Conservation (phyloP, 2,797 vertebrate species). For the Phalanger gymnotis region DNA sequence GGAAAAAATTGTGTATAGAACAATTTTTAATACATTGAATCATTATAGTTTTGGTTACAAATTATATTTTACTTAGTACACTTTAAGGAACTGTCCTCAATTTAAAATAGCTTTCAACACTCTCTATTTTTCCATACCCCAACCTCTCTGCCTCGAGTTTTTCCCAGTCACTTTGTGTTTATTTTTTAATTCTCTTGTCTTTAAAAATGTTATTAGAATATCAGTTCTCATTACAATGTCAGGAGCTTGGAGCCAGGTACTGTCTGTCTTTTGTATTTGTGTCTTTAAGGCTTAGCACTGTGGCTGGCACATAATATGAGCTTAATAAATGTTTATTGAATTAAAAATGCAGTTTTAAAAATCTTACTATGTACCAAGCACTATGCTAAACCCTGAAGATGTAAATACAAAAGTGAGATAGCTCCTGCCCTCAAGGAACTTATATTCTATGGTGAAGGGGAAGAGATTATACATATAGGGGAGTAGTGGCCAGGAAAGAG, state of each 20-base stretch:
- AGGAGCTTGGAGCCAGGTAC: neutral
- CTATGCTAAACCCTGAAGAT: neutral
- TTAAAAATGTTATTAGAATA: neutral
- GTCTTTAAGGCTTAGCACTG: neutral
- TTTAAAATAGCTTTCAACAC: neutral
- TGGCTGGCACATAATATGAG: neutral
- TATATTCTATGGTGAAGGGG: neutral
- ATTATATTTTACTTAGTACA: neutral
- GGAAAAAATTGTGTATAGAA: neutral
- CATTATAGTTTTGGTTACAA: neutral
- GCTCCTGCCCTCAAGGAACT: neutral
- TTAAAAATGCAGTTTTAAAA: neutral
- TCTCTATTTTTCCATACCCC: neutral
- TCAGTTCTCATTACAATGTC: neutral
- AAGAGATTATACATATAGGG: neutral
- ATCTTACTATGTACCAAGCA: neutral
- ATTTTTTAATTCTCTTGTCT: neutral
- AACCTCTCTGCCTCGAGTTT: neutral
- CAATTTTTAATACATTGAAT: neutral
- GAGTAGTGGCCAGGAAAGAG: neutral
- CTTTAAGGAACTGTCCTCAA: neutral
- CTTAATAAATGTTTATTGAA: neutral
- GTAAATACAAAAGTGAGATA: neutral
- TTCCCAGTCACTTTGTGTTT: neutral
- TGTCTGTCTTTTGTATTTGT: neutral